Percentiles rank a stretch among this genome's conserved stretches.
phyloP scores from a whole-genome alignment of 2,797 vertebrate genomes.

The Manis pentadactyla region DNA sequence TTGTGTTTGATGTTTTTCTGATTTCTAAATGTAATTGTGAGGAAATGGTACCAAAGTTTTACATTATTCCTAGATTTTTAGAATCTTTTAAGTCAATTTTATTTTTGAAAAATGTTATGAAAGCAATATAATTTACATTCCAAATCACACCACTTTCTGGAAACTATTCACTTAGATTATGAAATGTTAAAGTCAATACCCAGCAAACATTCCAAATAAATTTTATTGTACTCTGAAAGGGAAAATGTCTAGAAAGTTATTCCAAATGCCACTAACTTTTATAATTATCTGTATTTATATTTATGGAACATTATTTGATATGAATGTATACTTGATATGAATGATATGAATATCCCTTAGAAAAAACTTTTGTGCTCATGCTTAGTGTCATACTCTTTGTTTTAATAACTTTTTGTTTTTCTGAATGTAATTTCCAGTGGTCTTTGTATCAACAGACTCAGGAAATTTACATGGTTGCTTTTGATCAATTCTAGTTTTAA shows the following conservation, averaged over 20 bases:
- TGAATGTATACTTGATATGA: not conserved
- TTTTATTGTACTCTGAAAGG: not conserved
- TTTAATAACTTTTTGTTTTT: not conserved
- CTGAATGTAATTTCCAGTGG: not conserved
- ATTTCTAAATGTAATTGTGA: not conserved
- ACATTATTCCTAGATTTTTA: not conserved
- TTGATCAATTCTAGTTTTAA: not conserved
- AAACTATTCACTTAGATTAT: not conserved
- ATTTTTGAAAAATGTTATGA: not conserved
- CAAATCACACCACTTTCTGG: not conserved
- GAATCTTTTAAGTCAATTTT: not conserved
- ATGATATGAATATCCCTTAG: not conserved
- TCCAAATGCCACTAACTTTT: not conserved
- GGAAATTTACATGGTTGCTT: not conserved
- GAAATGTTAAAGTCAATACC: not conserved
- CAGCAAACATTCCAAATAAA: not conserved
- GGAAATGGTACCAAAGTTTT: not conserved
- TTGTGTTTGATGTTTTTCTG: not conserved
- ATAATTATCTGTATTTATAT: not conserved
- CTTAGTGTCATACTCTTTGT: not conserved
- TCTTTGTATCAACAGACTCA: not conserved
- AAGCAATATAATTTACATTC: not conserved
- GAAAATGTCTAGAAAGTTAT: not conserved
- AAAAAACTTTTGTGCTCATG: not conserved
- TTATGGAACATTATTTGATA: not conserved